phyloP scores from a whole-genome alignment of 2,888 invertebrate species.

The Drosophila fungiperda region DNA sequence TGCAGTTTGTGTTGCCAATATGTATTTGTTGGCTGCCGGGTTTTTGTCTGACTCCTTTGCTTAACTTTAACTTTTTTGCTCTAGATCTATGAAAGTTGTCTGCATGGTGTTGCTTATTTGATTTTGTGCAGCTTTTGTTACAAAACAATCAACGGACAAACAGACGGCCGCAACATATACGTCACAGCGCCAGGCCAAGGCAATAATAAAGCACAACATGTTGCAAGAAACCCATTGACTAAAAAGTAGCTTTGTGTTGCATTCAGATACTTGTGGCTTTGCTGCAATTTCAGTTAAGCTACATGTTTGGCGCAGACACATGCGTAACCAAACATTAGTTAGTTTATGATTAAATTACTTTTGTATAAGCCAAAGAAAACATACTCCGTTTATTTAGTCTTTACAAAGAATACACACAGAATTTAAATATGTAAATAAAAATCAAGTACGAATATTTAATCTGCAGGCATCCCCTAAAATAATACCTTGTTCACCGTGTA shows the following conservation, averaged over 20 bases:
- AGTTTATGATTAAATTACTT: background rate
- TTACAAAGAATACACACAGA: background rate
- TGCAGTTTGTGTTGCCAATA: slow-evolving; percentile 65
- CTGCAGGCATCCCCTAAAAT: background rate
- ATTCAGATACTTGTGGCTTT: background rate
- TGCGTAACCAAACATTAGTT: too few species aligned
- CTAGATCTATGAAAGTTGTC: slow-evolving; percentile 44
- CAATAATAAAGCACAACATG: slow-evolving; percentile 12
- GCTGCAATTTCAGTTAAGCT: background rate
- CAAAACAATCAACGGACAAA: slow-evolving; percentile 48
- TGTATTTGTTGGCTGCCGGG: slow-evolving; percentile 50
- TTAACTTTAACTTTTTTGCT: slow-evolving; percentile 55
- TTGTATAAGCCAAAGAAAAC: background rate
- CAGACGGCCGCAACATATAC: slow-evolving; percentile 51
- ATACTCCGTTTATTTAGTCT: background rate
- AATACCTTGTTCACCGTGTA: background rate
- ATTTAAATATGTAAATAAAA: background rate
- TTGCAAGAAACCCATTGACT: background rate
- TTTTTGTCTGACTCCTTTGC: slow-evolving; percentile 31
- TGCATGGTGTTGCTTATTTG: slow-evolving; percentile 75
- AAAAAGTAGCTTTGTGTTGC: background rate
- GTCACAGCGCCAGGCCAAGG: slow-evolving; percentile 50
- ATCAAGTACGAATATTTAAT: background rate
- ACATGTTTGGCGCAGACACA: too few species aligned
- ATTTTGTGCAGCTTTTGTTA: slow-evolving; percentile 71